Evolutionary conservation across 2,797 vertebrate species (phyloP).

Genomic region (Microctenopoma stevenorrisi): DNA sequence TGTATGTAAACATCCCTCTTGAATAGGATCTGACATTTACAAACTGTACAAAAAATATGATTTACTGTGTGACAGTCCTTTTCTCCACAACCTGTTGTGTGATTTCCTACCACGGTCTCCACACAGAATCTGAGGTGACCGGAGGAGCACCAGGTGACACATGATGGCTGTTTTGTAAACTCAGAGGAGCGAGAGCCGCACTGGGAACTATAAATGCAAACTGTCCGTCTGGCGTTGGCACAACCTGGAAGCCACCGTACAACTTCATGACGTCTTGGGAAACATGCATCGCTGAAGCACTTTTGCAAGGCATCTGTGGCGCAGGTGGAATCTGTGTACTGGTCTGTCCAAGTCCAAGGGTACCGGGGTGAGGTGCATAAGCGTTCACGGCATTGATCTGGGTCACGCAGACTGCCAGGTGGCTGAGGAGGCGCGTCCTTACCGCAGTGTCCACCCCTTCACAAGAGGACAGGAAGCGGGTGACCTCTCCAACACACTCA

Average conservation of each 20-base stretch:
- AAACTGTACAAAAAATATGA: constrained; percentile 76
- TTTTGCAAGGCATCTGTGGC: constrained; percentile 83
- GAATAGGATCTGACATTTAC: constrained; percentile 75
- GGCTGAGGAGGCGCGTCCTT: constrained; percentile 90
- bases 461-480: constrained; percentile 92
- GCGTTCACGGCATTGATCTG: constrained; percentile 90
- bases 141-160: constrained; percentile 80
- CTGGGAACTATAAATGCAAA: constrained; percentile 93
- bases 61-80: constrained; percentile 37
- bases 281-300: constrained; percentile 43
- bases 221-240: constrained; percentile 90
- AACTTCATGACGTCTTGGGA: constrained; percentile 83
- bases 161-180: constrained; percentile 67
- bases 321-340: constrained; percentile 59
- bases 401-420: constrained; percentile 92
- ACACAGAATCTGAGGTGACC: constrained; percentile 89
- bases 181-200: constrained; percentile 83
- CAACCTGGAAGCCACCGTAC: constrained; percentile 89
- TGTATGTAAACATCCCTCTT: constrained; percentile 82
- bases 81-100: not conserved
- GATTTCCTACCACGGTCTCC: constrained; percentile 92
- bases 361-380: constrained; percentile 67
- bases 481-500: constrained; percentile 94
- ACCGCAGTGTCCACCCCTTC: constrained; percentile 92
- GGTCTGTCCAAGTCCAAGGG: constrained; percentile 69